These are phyloP conservation scores for Philonicus albiceps DNA, from an alignment of 2,888 invertebrate genomes.

Conservation along the genomic window DNA sequence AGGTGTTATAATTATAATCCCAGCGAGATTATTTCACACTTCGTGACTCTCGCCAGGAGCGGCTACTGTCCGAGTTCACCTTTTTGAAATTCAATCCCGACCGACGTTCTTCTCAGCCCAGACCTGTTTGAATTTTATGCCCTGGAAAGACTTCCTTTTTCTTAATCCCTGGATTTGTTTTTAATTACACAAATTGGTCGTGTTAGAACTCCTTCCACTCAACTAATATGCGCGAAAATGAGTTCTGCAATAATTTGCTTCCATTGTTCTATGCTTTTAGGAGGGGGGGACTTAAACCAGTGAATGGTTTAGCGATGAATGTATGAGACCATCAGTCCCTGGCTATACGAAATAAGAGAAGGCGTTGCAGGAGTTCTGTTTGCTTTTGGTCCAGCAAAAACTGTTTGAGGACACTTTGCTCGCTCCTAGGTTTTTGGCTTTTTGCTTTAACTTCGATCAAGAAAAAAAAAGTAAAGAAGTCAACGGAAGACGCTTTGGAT, in stretches of 20 bases:
- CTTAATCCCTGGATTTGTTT: background rate
- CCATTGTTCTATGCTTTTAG: background rate
- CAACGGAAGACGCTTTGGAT: background rate
- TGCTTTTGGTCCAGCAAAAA: conserved; percentile 20
- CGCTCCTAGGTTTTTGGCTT: background rate
- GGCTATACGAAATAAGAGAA: background rate
- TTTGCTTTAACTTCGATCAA: background rate
- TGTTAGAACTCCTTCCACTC: background rate
- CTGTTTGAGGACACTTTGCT: conserved; percentile 30
- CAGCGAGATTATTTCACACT: conserved; percentile 34
- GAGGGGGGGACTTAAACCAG: background rate
- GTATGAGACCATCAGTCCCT: background rate
- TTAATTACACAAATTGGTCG: background rate
- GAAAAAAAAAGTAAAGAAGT: conserved; percentile 2
- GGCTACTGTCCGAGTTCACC: background rate
- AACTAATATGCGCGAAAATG: background rate
- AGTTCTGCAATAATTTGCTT: background rate
- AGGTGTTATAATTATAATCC: conserved; percentile 42
- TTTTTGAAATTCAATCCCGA: background rate
- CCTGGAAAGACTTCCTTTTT: background rate
- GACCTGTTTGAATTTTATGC: background rate
- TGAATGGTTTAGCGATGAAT: background rate
- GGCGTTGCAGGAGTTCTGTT: conserved; percentile 5
- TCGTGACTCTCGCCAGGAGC: background rate
- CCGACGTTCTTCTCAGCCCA: background rate